Percentiles rank a stretch among this genome's conserved stretches.
Evolutionary conservation across 2,888 invertebrate species (phyloP).

Genomic region (Spodoptera littoralis): DNA sequence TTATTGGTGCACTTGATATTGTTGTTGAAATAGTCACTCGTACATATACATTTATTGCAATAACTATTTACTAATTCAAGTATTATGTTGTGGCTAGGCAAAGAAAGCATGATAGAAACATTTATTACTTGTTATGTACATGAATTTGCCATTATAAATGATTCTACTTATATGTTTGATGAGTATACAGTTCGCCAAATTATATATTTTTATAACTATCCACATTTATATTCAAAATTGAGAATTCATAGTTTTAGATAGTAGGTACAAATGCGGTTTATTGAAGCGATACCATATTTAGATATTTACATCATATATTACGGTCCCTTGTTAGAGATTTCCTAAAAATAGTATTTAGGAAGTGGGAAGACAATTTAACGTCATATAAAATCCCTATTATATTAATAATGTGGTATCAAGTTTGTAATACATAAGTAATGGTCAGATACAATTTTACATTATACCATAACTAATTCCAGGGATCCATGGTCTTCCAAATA

Average conservation of each 20-base stretch:
- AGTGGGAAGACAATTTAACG: slow-evolving; percentile 61
- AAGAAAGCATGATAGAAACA: slow-evolving; percentile 30
- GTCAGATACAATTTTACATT: slow-evolving; percentile 69
- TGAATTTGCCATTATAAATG: slow-evolving; percentile 76
- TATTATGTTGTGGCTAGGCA: slow-evolving; percentile 23
- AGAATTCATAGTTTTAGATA: slow-evolving; percentile 76
- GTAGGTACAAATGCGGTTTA: slow-evolving; percentile 72
- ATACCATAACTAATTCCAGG: slow-evolving; percentile 59
- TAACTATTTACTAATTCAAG: slow-evolving; percentile 17
- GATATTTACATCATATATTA: slow-evolving; percentile 63
- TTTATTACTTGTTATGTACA: slow-evolving; percentile 66
- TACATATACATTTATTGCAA: slow-evolving; percentile 32
- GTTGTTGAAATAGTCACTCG: slow-evolving; percentile 32
- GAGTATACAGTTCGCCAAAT: slow-evolving; percentile 84
- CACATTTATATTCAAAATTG: slow-evolving; percentile 85
- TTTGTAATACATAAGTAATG: slow-evolving; percentile 76
- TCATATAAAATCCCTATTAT: slow-evolving; percentile 68
- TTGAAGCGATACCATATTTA: slow-evolving; percentile 73
- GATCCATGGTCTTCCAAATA: slow-evolving; percentile 75
- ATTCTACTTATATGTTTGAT: slow-evolving; percentile 76
- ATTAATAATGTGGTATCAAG: slow-evolving; percentile 73
- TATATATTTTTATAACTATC: slow-evolving; percentile 82
- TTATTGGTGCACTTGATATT: slow-evolving; percentile 38
- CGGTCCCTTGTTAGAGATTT: slow-evolving; percentile 66
- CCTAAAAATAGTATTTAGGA: slow-evolving; percentile 62